Evolutionary conservation across 2,888 invertebrate genomes (phyloP).

Genomic region (Acleris sparsana): DNA sequence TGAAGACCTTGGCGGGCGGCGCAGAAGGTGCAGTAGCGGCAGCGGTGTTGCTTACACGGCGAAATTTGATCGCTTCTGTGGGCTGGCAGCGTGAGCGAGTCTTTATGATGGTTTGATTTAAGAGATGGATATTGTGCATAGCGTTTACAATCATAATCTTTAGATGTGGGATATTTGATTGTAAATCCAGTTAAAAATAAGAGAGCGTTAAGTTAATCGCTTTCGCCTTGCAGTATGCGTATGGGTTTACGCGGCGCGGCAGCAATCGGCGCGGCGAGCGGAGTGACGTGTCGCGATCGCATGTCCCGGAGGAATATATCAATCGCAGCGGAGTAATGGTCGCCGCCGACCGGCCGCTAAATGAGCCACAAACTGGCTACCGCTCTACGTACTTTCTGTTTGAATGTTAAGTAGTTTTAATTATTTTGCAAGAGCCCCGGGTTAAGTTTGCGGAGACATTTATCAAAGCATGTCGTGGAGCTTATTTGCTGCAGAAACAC

Average conservation of each 20-base stretch:
- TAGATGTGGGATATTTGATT: no score
- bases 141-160: neutral
- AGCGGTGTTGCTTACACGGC: conserved; percentile 27
- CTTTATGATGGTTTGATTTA: conserved; percentile 10
- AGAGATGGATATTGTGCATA: conserved; percentile 2
- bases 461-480: conserved; percentile 59
- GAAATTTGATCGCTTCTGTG: conserved; percentile 23
- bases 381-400: conserved; percentile 66
- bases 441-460: conserved; percentile 63
- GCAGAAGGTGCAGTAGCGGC: conserved; percentile 37
- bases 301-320: conserved; percentile 74
- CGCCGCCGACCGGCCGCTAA: conserved; percentile 40
- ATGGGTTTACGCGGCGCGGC: conserved; percentile 31
- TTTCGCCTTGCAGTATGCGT: conserved; percentile 13
- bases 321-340: conserved; percentile 43
- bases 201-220: conserved; percentile 11
- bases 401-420: conserved; percentile 83
- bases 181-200: no score
- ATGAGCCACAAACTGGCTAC: conserved; percentile 68
- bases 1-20: conserved; percentile 36
- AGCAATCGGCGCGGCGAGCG: conserved; percentile 44
- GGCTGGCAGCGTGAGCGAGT: conserved; percentile 2
- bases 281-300: conserved; percentile 80
- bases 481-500: conserved; percentile 55
- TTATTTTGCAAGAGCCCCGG: conserved; percentile 75